A percentile compares a stretch with the other conserved stretches of the same genome.
Evolutionary conservation across 1,140 invertebrate species (phyloP).

Genomic region (Heliconius melpomene): DNA sequence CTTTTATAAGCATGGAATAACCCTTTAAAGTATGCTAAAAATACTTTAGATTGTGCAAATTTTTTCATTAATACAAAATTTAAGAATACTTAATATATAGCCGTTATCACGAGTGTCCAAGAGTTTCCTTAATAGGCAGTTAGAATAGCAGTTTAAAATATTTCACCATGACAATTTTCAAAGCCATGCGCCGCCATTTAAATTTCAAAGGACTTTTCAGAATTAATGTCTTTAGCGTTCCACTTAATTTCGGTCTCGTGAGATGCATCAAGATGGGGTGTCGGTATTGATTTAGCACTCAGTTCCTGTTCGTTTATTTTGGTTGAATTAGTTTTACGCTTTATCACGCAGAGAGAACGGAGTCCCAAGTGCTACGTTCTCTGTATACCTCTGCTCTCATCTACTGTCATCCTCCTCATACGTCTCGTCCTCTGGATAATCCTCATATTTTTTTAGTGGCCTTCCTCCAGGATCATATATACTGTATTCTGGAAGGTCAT

Average conservation of each 20-base stretch:
- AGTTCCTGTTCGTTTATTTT: neutral
- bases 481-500: too few species aligned
- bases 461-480: too few species aligned
- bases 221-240: conserved; percentile 26
- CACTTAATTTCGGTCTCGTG: conserved; percentile 28
- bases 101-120: neutral
- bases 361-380: too few species aligned
- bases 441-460: too few species aligned
- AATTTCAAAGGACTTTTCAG: conserved; percentile 31
- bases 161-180: conserved; percentile 28
- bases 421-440: too few species aligned
- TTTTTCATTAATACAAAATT: neutral
- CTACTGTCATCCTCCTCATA: too few species aligned
- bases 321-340: neutral
- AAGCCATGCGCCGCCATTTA: conserved; percentile 26
- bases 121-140: conserved; percentile 31
- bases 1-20: too few species aligned
- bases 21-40: too few species aligned
- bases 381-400: too few species aligned
- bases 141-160: conserved; percentile 30
- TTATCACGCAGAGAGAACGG: too few species aligned
- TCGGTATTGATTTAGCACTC: conserved; percentile 8
- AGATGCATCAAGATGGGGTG: conserved; percentile 21
- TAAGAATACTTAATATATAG: neutral
- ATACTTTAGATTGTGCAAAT: too few species aligned